Conservation (phyloP, 2,113 vertebrate genomes). For the Podarcis raffonei region DNA sequence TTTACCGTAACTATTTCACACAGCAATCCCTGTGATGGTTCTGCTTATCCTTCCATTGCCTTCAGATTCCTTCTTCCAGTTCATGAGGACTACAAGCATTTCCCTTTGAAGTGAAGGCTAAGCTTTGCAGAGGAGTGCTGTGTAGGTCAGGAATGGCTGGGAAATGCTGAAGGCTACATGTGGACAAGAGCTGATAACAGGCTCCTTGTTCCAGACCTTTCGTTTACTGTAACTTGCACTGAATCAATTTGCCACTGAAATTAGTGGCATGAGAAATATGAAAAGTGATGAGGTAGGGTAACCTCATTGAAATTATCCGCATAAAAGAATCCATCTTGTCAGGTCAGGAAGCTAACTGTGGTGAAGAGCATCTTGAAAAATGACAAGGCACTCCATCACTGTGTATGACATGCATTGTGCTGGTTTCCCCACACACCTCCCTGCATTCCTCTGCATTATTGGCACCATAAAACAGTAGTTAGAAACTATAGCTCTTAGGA, state of each 20-base stretch:
- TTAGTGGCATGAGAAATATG: not conserved
- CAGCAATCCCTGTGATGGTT: not conserved
- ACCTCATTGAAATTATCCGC: not conserved
- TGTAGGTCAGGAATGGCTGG: not conserved
- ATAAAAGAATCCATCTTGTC: not conserved
- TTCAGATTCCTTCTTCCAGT: not conserved
- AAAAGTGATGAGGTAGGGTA: not conserved
- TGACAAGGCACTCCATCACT: not conserved
- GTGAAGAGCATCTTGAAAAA: not conserved
- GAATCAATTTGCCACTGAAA: not conserved
- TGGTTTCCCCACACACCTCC: not conserved
- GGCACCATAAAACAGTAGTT: not conserved
- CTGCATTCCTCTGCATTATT: not conserved
- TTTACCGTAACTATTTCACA: too few relatives aligned
- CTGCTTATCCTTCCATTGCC: not conserved
- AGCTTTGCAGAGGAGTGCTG: not conserved
- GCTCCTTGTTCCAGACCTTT: not conserved
- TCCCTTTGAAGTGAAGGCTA: not conserved
- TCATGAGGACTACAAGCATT: not conserved
- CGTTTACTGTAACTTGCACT: not conserved
- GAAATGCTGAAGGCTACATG: not conserved
- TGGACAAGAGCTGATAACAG: not conserved
- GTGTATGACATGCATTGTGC: not conserved
- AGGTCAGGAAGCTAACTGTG: not conserved
- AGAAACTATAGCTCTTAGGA: not conserved